These are phyloP conservation scores for Electrona antarctica DNA, from an alignment of 2,113 vertebrate genomes.

Conservation along the genomic window DNA sequence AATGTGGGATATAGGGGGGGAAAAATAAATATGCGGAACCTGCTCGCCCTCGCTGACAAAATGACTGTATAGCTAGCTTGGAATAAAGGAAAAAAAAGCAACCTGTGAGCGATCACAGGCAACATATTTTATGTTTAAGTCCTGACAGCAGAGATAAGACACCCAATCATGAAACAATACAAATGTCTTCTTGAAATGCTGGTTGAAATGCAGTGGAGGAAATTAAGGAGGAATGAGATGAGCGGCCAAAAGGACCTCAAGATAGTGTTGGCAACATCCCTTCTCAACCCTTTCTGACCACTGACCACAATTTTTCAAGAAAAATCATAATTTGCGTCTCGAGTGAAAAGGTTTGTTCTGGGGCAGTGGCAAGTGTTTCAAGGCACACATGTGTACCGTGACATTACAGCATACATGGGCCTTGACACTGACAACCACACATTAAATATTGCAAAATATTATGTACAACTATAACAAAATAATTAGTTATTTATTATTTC, in stretches of 20 bases:
- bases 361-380: too few species aligned
- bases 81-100: constrained; percentile 71
- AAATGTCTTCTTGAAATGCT: constrained; percentile 56
- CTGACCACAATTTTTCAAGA: not conserved
- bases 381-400: too few species aligned
- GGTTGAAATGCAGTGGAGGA: constrained; percentile 62
- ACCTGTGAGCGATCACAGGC: constrained; percentile 64
- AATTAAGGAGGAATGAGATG: constrained; percentile 67
- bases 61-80: constrained; percentile 41
- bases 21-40: not conserved
- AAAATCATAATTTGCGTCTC: too few species aligned
- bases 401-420: too few species aligned
- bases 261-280: constrained; percentile 52
- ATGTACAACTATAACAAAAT: too few species aligned
- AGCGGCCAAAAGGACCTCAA: constrained; percentile 18
- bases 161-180: constrained; percentile 69
- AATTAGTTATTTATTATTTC: too few species aligned
- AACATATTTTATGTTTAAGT: constrained; percentile 69
- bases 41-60: constrained; percentile 44
- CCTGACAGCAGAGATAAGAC: constrained; percentile 72
- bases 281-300: constrained; percentile 25
- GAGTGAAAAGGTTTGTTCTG: too few species aligned
- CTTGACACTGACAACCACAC: too few species aligned
- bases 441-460: too few species aligned
- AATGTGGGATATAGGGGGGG: constrained; percentile 14